Base-by-base conservation (phyloP, 2,888 invertebrate species). In the Smittia sp. region DNA sequence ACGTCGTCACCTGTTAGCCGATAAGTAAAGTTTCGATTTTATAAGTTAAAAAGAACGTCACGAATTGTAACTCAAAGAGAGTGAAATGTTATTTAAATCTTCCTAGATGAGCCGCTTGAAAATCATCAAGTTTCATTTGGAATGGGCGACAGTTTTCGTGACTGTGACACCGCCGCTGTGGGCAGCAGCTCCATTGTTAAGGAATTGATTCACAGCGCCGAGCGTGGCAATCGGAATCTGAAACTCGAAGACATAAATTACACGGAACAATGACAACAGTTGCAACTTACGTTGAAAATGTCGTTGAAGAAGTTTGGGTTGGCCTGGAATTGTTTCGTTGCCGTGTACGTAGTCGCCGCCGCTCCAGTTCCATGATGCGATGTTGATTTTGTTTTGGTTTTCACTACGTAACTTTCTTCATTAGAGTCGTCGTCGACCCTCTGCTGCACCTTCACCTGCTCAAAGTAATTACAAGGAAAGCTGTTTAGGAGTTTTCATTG, bases 151-250 rank as follows among this genome's bases (percentile, higher is more conserved):
- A 41, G 41, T 67, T 38, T 67, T 70, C 11, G 52, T 67, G 22
- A 41, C 54, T 24, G 52, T n/a, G 13, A 67, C 67, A 11, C 39
- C 18, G 13, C 7, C 38, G 13, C 66, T 20, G 13, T 39, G 22
- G 18, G 6, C 13, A 11, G 32, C 22, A 20, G 79, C 79, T 68
- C 84, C 85, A 78, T 87, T 88, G 76, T 85, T 86, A 74, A 89
- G 80, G 75, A 90, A 84, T 77, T 85, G 85, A 78, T 86, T 89
- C 1, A 89, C 89, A 9, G 89, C 89, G 41, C 85, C 85, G 73
- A 89, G 80, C 0, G 89, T 87, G 67, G 88, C 86, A 78, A 89
- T 88, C 74, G 89, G 89, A 77, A 89, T 89, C 89, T 89, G 81
- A 76, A 84, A 83, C 75, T 32, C 9, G 4, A 32, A 32, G 9